Base-by-base conservation (phyloP, 2,888 invertebrate genomes). In the Cheiracanthium punctorium region DNA sequence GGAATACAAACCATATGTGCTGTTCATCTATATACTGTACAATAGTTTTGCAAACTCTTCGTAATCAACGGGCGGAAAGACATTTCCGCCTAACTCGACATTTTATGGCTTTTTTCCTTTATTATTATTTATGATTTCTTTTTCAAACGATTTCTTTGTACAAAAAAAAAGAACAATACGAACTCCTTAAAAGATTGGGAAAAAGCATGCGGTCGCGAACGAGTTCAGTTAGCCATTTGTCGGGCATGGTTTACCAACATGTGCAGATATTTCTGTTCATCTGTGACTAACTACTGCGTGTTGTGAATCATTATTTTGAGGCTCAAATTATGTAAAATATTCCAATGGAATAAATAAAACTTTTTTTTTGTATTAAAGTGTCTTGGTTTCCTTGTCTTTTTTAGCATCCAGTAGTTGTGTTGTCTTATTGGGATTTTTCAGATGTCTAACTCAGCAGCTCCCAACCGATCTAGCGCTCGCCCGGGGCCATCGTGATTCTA, bases 311-410 rank as follows among this genome's bases (percentile, higher is more conserved):
- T 85, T 52, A 85, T 85, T n/a, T 85, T 85, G 84, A 79, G 32
- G 84, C 84, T 85, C 84, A 85, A 85, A 85, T 85, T 85, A 74
- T 85, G 84, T 85, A 85, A 69, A 64, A 82, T 74, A 79, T 79
- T 79, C 79, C 79, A 85, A 79, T 79, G 84, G 74, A 79, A 85
- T 76, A 65, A 82, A 85, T 85, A 85, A 85, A 82, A 74, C 30
- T n/a, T 85, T 85, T 85, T 58, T 17, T 29, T 58, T 58, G n/a
- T n/a, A n/a, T n/a, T n/a, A n/a, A n/a, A n/a, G n/a, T n/a, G n/a
- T n/a, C n/a, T n/a, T n/a, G n/a, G n/a, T n/a, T n/a, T n/a, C n/a
- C n/a, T n/a, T n/a, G n/a, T n/a, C n/a, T n/a, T n/a, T n/a, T n/a
- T n/a, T n/a, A n/a, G n/a, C n/a, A n/a, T n/a, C n/a, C n/a, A n/a